A percentile compares a stretch with the other conserved stretches of the same genome.
These are phyloP conservation scores for Pogonophryne albipinna DNA, from an alignment of 2,797 vertebrate genomes.

Conservation along the genomic window DNA sequence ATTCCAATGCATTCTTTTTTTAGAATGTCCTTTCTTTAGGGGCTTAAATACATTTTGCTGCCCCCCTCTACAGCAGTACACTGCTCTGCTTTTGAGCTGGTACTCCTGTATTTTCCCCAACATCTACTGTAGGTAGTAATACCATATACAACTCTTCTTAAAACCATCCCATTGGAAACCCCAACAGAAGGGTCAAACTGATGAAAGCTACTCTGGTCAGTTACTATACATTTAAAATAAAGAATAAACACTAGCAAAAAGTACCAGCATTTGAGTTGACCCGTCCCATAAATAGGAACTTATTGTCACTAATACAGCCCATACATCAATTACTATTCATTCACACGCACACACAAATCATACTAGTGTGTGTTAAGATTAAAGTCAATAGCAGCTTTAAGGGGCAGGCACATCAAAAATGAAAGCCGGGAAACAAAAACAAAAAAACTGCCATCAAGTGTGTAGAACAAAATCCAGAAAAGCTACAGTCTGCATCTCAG, in stretches of 20 bases:
- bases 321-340: constrained; percentile 61
- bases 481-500: constrained; percentile 30
- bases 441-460: constrained; percentile 65
- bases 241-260: neutral
- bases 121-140: too few species aligned
- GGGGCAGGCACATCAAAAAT: constrained; percentile 78
- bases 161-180: constrained; percentile 3
- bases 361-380: constrained; percentile 86
- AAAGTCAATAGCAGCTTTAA: constrained; percentile 85
- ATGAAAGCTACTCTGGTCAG: constrained; percentile 23
- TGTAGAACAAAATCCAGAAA: constrained; percentile 58
- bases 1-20: too few species aligned
- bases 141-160: too few species aligned
- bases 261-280: constrained; percentile 24
- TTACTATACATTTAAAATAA: constrained; percentile 4
- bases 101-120: too few species aligned
- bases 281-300: constrained; percentile 84
- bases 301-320: constrained; percentile 79
- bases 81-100: too few species aligned
- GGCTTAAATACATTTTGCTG: too few species aligned
- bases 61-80: too few species aligned
- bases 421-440: constrained; percentile 53
- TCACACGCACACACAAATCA: constrained; percentile 80
- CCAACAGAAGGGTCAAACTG: constrained; percentile 23
- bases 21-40: too few species aligned